Conservation (phyloP, 1,140 invertebrate species). For the Bemisia tabaci region DNA sequence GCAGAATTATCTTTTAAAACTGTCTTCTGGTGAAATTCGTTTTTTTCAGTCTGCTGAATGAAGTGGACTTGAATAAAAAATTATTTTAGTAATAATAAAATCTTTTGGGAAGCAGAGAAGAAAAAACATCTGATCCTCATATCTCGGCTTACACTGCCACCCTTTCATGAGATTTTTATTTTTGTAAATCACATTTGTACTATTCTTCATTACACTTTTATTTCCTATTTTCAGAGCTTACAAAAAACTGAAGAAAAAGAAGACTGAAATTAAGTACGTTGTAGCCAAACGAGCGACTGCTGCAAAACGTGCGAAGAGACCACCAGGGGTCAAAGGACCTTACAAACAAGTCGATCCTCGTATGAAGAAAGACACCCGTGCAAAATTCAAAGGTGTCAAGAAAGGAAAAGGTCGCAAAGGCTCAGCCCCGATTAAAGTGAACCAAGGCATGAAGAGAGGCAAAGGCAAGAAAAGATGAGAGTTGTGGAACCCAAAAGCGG, state of each 20-base stretch:
- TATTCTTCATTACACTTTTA: too few species aligned
- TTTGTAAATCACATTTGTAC: too few species aligned
- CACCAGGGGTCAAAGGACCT: slow-evolving; percentile 75
- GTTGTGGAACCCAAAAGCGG: too few species aligned
- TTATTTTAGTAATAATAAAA: too few species aligned
- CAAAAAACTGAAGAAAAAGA: slow-evolving; percentile 72
- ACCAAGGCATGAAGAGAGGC: neutral
- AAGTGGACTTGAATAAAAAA: too few species aligned
- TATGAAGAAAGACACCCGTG: slow-evolving; percentile 78
- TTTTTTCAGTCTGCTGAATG: too few species aligned
- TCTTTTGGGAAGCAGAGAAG: too few species aligned
- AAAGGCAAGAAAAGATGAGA: neutral
- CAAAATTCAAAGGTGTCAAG: slow-evolving; percentile 15
- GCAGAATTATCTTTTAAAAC: too few species aligned
- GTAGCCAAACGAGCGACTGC: slow-evolving; percentile 81
- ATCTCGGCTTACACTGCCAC: too few species aligned
- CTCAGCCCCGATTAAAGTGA: neutral
- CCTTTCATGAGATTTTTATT: too few species aligned
- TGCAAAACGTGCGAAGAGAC: slow-evolving; percentile 59
- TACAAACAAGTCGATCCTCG: slow-evolving; percentile 91
- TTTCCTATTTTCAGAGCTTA: slow-evolving; percentile 66
- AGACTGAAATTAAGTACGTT: slow-evolving; percentile 85
- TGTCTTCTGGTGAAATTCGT: too few species aligned
- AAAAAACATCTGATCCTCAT: too few species aligned
- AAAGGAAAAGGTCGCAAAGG: neutral